Percentiles rank a stretch among this genome's conserved stretches.
phyloP scores from a whole-genome alignment of 2,888 invertebrate species.

The Trypoxylon attenuatum region DNA sequence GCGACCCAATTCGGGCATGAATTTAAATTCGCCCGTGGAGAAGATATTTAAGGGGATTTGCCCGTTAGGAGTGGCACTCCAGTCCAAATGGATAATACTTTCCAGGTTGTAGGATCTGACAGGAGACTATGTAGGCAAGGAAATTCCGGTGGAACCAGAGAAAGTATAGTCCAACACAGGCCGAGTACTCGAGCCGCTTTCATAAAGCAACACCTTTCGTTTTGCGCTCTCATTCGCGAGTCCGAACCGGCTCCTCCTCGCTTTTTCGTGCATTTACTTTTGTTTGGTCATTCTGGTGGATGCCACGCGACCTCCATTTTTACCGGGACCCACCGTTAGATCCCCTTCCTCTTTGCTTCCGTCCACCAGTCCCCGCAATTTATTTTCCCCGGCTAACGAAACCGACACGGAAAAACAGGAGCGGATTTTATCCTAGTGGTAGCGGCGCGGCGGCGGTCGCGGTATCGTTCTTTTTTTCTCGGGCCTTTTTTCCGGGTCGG shows the following conservation, averaged over 20 bases:
- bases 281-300: constrained; percentile 11
- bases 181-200: constrained; percentile 40
- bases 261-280: constrained; percentile 21
- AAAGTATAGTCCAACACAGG: constrained; percentile 16
- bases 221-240: constrained; percentile 37
- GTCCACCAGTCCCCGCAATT: too few species aligned
- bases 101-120: not conserved
- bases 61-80: constrained; percentile 23
- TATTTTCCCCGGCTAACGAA: constrained; percentile 10
- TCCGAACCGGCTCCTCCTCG: constrained; percentile 38
- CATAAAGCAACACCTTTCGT: constrained; percentile 45
- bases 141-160: constrained; percentile 12
- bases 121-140: constrained; percentile 6
- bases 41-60: too few species aligned
- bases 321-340: constrained; percentile 7
- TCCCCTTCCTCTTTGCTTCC: constrained; percentile 9
- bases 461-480: constrained; percentile 3
- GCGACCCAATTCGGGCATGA: too few species aligned
- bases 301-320: constrained; percentile 8
- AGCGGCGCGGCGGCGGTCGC: not conserved
- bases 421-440: not conserved
- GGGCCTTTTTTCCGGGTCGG: not conserved
- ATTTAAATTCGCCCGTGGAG: too few species aligned
- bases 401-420: not conserved
- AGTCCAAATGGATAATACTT: constrained; percentile 19